Evolutionary conservation across 2,797 vertebrate species (phyloP).

Genomic region (Sebastes goodei): DNA sequence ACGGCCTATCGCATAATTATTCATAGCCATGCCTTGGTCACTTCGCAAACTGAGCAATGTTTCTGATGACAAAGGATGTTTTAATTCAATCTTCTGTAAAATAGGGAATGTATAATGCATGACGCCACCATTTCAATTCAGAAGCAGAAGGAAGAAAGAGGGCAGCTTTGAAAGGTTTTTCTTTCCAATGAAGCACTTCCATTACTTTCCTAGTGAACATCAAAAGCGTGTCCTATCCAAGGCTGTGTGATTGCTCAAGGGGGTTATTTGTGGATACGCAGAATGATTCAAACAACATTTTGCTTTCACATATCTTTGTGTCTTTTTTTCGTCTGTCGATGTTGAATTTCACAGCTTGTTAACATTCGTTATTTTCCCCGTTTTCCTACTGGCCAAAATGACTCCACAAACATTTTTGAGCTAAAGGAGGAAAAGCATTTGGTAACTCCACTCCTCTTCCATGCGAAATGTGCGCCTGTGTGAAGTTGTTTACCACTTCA

Average conservation of each 20-base stretch:
- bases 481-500: slow-evolving; percentile 64
- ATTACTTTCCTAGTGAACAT: slow-evolving; percentile 58
- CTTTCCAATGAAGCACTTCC: slow-evolving; percentile 63
- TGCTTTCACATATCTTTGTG: slow-evolving; percentile 31
- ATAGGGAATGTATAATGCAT: slow-evolving; percentile 64
- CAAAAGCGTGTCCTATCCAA: slow-evolving; percentile 67
- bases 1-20: slow-evolving; percentile 58
- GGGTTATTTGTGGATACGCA: slow-evolving; percentile 56
- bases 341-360: slow-evolving; percentile 30
- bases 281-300: slow-evolving; percentile 44
- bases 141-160: slow-evolving; percentile 45
- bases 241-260: slow-evolving; percentile 59
- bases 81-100: slow-evolving; percentile 69
- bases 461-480: slow-evolving; percentile 30
- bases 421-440: slow-evolving; percentile 18
- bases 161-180: slow-evolving; percentile 71
- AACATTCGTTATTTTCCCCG: slow-evolving; percentile 10
- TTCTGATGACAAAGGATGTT: slow-evolving; percentile 72
- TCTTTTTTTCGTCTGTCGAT: slow-evolving; percentile 10
- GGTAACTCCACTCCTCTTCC: not conserved
- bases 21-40: slow-evolving; percentile 60
- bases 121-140: slow-evolving; percentile 62
- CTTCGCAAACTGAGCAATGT: slow-evolving; percentile 67
- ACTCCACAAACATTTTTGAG: slow-evolving; percentile 15
- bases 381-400: slow-evolving; percentile 1